phyloP scores from a whole-genome alignment of 2,888 invertebrate genomes.

The Callyntrura guangdongensis region DNA sequence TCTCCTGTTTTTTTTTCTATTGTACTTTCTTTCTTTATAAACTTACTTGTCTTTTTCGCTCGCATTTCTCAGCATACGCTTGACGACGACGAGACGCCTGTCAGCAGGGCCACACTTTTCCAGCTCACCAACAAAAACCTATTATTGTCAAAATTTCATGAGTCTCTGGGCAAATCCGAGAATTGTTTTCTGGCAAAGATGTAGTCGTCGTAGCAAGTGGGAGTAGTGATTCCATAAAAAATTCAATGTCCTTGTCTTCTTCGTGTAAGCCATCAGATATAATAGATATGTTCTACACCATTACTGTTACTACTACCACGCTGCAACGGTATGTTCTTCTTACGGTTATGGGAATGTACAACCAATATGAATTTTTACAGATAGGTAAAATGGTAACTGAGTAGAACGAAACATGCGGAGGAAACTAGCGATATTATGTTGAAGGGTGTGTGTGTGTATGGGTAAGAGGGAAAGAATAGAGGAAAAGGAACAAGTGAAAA shows the following conservation, averaged over 20 bases:
- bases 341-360: slow-evolving; percentile 41
- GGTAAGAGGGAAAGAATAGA: not conserved
- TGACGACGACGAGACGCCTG: slow-evolving; percentile 93
- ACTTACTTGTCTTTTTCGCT: slow-evolving; percentile 92
- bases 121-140: slow-evolving; percentile 84
- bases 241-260: slow-evolving; percentile 72
- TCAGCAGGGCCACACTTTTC: slow-evolving; percentile 81
- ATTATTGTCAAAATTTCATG: slow-evolving; percentile 78
- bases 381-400: slow-evolving; percentile 39
- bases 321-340: not conserved
- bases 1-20: slow-evolving; percentile 48
- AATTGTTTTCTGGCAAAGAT: slow-evolving; percentile 75
- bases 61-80: slow-evolving; percentile 93
- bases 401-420: not conserved
- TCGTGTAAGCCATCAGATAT: slow-evolving; percentile 42
- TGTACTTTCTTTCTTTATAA: slow-evolving; percentile 43
- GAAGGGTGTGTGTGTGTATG: not conserved
- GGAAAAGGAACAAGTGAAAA: slow-evolving; percentile 48
- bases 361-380: slow-evolving; percentile 39
- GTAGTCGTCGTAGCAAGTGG: slow-evolving; percentile 35
- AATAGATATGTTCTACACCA: slow-evolving; percentile 38
- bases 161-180: slow-evolving; percentile 74
- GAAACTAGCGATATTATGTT: not conserved
- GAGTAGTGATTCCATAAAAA: slow-evolving; percentile 76
- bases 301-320: not conserved